Evolutionary conservation across 2,797 vertebrate genomes (phyloP).

Genomic region (Microchirus variegatus): DNA sequence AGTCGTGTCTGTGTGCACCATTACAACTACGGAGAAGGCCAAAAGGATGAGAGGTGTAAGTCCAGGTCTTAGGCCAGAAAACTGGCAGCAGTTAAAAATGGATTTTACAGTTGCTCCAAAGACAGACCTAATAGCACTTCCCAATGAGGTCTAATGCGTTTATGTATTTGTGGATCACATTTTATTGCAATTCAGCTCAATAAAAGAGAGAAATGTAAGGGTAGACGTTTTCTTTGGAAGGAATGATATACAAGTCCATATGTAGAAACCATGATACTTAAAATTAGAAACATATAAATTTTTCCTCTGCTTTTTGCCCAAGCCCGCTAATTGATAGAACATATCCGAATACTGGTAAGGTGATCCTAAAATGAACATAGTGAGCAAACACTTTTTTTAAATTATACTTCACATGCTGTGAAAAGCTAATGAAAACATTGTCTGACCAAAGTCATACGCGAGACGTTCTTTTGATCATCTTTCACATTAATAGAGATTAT

Average conservation of each 20-base stretch:
- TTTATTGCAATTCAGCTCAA: conserved; percentile 79
- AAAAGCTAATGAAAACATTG: conserved; percentile 43
- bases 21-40: conserved; percentile 47
- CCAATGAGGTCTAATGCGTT: conserved; percentile 76
- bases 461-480: conserved; percentile 15
- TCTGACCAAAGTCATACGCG: conserved; percentile 27
- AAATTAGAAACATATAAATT: conserved; percentile 79
- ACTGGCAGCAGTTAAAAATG: conserved; percentile 75
- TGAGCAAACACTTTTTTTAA: conserved; percentile 47
- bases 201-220: conserved; percentile 78
- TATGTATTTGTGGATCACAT: conserved; percentile 80
- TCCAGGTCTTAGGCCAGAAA: conserved; percentile 61
- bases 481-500: conserved; percentile 23
- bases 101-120: conserved; percentile 71
- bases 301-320: conserved; percentile 73
- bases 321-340: conserved; percentile 77
- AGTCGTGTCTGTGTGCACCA: conserved; percentile 38
- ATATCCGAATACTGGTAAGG: conserved; percentile 74
- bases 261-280: conserved; percentile 74
- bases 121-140: conserved; percentile 74
- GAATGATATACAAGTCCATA: conserved; percentile 59
- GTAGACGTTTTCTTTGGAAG: conserved; percentile 82
- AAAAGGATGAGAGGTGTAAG: conserved; percentile 77
- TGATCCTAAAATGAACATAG: conserved; percentile 64
- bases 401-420: conserved; percentile 30